Percentiles rank a stretch among this genome's conserved stretches.
Conservation (phyloP, 2,888 invertebrate genomes). For the Sialis lutaria region DNA sequence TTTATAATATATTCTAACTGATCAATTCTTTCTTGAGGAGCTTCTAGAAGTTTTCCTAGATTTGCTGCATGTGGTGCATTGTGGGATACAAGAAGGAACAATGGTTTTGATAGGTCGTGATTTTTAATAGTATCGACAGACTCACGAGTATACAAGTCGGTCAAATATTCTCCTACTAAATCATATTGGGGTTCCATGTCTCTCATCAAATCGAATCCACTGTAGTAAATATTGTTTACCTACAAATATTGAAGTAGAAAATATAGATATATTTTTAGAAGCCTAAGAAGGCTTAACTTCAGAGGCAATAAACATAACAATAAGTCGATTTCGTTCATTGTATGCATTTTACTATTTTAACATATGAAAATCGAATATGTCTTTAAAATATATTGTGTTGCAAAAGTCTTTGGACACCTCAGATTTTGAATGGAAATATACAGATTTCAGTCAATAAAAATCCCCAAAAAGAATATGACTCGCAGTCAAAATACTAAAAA, state of each 20-base stretch:
- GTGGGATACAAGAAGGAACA: conserved; percentile 53
- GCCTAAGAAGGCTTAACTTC: no score
- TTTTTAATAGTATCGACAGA: conserved; percentile 38
- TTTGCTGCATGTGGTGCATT: conserved; percentile 53
- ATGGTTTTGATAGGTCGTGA: conserved; percentile 32
- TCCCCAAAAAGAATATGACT: no score
- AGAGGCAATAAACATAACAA: no score
- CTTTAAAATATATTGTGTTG: no score
- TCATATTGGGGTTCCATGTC: conserved; percentile 35
- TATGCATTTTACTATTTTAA: no score
- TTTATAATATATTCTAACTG: conserved; percentile 50
- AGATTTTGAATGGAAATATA: no score
- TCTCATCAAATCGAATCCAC: conserved; percentile 43
- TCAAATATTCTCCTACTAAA: conserved; percentile 40
- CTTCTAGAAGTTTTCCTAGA: conserved; percentile 43
- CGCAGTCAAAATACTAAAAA: no score
- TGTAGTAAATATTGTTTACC: conserved; percentile 24
- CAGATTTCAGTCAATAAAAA: no score
- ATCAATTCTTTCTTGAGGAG: conserved; percentile 49
- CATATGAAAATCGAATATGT: no score
- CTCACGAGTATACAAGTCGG: conserved; percentile 46
- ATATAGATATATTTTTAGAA: neutral
- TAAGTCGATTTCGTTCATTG: no score
- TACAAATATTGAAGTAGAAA: no score
- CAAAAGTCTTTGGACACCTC: no score